Base-by-base conservation (phyloP, 35 echinoderm and acorn worm species). In the Apostichopus japonicus region DNA sequence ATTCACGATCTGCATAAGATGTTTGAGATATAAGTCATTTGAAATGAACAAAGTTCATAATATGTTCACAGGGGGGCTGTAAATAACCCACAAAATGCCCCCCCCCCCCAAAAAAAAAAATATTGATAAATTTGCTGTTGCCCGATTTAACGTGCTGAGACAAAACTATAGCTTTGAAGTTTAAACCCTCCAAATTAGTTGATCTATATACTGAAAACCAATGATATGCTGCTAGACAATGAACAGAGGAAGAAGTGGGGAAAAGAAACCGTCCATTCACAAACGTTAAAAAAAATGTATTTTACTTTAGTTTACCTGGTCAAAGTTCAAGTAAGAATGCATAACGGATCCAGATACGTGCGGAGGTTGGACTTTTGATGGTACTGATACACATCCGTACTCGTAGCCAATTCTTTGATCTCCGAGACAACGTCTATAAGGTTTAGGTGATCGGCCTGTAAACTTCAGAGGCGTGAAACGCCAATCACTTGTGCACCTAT, bases 371-470 rank as follows among this genome's bases (percentile, higher is more conserved):
- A 13, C 79, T 53, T 17, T 5, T 6, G 8, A 6, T 15, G 79
- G 79, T 16, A 54, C 25, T 27, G 25, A 27, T 27, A 87, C 75
- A 80, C 92, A 93, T 17, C 92, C 92, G 19, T 65, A 53, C 63
- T 93, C 92, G 55, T 93, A 93, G 16, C 92, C 92, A 1, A 79
- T 57, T 6, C 9, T 21, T 59, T 80, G 54, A 62, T 93, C 88
- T 62, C 92, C 92, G 8, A 56, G 73, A 78, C 92, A 93, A 27
- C 13, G 16, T 87, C 92, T 88, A 33, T 90, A 93, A 8, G 22
- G 22, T 27, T 27, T 27, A 27, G 63, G 63, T 17, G 44, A 19
- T 52, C 24, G 16, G 10, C 21, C 21, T 10, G 21, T 82, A 11
- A 52, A 55, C 79, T 82, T 82, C 79, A 82, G 79, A 53, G 44